A percentile compares a stretch with the other conserved stretches of the same genome.
Conservation (phyloP, 2,113 vertebrate genomes). For the Stomatorhinus ivindoensis region DNA sequence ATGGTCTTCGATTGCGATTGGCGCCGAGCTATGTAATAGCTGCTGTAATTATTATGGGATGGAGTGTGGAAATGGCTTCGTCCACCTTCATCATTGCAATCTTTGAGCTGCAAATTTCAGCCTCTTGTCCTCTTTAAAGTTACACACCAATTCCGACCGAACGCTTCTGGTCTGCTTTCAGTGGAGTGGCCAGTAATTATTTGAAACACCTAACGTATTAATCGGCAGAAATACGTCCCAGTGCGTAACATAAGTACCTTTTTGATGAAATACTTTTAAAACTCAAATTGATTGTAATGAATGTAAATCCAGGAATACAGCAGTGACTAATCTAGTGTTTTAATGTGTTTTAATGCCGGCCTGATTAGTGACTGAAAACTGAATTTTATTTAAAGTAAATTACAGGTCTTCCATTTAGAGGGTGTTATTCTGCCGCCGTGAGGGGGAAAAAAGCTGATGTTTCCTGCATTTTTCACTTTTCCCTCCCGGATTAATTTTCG, state of each 20-base stretch:
- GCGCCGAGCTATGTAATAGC: not conserved
- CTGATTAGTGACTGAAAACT: constrained; percentile 11
- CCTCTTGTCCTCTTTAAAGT: not conserved
- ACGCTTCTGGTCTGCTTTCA: not conserved
- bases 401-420: not conserved
- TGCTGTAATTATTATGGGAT: not conserved
- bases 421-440: not conserved
- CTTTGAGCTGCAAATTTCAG: not conserved
- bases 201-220: constrained; percentile 4
- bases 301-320: not conserved
- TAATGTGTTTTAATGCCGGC: not conserved
- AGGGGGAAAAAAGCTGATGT: not conserved
- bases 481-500: not conserved
- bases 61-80: not conserved
- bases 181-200: constrained; percentile 11
- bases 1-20: not conserved
- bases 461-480: not conserved
- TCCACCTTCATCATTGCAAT: not conserved
- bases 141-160: not conserved
- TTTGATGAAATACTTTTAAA: constrained; percentile 16
- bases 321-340: not conserved
- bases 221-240: not conserved
- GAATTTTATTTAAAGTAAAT: constrained; percentile 17
- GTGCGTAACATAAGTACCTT: not conserved
- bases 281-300: constrained; percentile 11